Conservation (phyloP, 2,113 vertebrate species). For the Syngnathus typhle region DNA sequence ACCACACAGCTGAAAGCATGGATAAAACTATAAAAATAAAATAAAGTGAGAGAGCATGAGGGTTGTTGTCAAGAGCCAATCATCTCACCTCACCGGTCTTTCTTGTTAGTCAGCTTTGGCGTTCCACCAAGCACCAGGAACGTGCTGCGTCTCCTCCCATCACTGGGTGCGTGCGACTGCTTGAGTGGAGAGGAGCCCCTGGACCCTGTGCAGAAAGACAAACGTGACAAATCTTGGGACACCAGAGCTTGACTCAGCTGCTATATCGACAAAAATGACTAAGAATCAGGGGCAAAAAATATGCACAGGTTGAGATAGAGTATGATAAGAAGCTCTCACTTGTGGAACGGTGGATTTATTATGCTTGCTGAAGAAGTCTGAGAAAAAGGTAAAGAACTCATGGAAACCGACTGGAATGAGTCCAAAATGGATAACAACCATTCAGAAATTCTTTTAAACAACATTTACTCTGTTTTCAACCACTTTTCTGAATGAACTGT, state of each 20-base stretch:
- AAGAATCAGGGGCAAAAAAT: slow-evolving; percentile 17
- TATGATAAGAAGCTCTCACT: background rate
- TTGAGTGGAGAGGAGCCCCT: slow-evolving; percentile 17
- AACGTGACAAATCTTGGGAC: background rate
- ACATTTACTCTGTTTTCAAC: background rate
- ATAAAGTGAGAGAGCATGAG: slow-evolving; percentile 15
- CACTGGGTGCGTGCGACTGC: slow-evolving; percentile 13
- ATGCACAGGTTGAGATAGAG: background rate
- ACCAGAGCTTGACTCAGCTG: background rate
- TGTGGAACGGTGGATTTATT: slow-evolving; percentile 1
- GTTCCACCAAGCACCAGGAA: slow-evolving; percentile 38
- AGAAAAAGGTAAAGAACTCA: slow-evolving; percentile 10
- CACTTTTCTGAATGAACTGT: background rate
- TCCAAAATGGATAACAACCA: slow-evolving; percentile 14
- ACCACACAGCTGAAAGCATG: slow-evolving; percentile 20
- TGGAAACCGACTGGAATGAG: slow-evolving; percentile 18
- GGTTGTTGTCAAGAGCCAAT: slow-evolving; percentile 44
- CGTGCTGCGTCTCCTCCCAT: slow-evolving; percentile 31
- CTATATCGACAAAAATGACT: background rate
- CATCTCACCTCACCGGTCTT: slow-evolving; percentile 70
- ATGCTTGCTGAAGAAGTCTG: slow-evolving; percentile 9
- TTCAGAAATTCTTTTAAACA: background rate
- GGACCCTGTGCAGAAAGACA: background rate
- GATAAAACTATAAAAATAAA: slow-evolving; percentile 23
- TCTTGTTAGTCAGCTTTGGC: slow-evolving; percentile 62